These are phyloP conservation scores for Ctenopoma kingsleyae DNA, from an alignment of 2,797 vertebrate genomes.

Conservation along the genomic window DNA sequence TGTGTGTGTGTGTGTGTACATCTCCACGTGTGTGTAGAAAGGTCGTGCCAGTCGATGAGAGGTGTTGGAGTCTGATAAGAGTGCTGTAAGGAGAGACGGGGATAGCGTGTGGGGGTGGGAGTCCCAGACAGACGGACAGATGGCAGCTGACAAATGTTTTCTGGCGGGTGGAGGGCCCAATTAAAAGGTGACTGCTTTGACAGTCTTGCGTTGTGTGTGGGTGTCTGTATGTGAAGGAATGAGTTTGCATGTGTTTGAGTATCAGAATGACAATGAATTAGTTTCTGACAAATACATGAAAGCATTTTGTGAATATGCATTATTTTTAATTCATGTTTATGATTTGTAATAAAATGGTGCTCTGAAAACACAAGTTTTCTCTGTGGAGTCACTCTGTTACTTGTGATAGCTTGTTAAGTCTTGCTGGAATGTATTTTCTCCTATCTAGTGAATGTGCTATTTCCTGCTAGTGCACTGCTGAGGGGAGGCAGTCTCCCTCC, in stretches of 20 bases:
- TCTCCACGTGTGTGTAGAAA: slow-evolving; percentile 25
- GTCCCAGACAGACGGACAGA: slow-evolving; percentile 82
- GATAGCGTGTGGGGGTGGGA: slow-evolving; percentile 14
- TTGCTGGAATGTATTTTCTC: slow-evolving; percentile 76
- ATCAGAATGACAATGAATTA: slow-evolving; percentile 48
- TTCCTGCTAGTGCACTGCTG: slow-evolving; percentile 77
- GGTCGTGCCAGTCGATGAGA: slow-evolving; percentile 59
- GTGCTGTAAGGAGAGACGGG: slow-evolving; percentile 66
- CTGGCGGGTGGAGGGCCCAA: slow-evolving; percentile 69
- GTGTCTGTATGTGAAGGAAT: slow-evolving; percentile 32
- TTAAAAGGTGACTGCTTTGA: slow-evolving; percentile 83
- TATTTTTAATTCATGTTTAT: slow-evolving; percentile 65
- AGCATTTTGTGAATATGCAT: slow-evolving; percentile 68
- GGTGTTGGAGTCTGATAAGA: slow-evolving; percentile 81
- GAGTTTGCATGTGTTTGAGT: slow-evolving; percentile 32
- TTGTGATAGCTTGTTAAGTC: slow-evolving; percentile 36
- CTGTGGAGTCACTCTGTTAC: slow-evolving; percentile 54
- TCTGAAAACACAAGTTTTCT: slow-evolving; percentile 42
- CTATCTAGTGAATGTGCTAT: slow-evolving; percentile 67
- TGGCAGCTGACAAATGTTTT: slow-evolving; percentile 87
- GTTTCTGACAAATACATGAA: slow-evolving; percentile 46
- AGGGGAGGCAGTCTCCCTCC: slow-evolving; percentile 64
- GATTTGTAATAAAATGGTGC: slow-evolving; percentile 78
- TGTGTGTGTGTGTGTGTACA: slow-evolving; percentile 27
- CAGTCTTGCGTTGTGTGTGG: slow-evolving; percentile 57